These are phyloP conservation scores for Styela clava DNA, from an alignment of 23 tunicate genomes.

Conservation along the genomic window DNA sequence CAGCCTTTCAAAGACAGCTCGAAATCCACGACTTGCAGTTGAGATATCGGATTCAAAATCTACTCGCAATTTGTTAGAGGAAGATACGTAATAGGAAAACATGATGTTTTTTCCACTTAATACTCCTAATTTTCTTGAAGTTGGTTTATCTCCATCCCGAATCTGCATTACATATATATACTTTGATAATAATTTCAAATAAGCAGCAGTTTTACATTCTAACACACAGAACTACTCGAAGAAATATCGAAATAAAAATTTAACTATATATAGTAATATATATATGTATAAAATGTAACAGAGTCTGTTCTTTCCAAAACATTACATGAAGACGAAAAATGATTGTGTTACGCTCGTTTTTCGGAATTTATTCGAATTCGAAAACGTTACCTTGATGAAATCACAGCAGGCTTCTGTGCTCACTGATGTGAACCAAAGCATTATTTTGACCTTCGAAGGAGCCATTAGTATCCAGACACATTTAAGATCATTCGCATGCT, in stretches of 20 bases:
- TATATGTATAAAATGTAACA: no score
- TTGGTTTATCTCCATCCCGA: slow-evolving; percentile 24
- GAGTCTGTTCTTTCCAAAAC: no score
- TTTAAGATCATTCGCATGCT: slow-evolving; percentile 25
- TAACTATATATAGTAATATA: no score
- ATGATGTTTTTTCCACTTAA: background rate
- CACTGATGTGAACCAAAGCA: slow-evolving; percentile 29
- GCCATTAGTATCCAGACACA: slow-evolving; percentile 38
- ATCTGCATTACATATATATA: slow-evolving; percentile 7
- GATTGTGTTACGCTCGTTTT: no score
- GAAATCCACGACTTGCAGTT: slow-evolving; percentile 13
- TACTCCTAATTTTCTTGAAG: slow-evolving; percentile 16
- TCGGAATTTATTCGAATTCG: no score
- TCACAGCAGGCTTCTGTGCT: slow-evolving; percentile 57
- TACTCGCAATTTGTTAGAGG: slow-evolving; percentile 6
- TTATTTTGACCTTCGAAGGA: background rate
- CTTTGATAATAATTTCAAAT: background rate
- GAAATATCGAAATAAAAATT: no score
- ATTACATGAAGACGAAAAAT: no score
- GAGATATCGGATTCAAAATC: slow-evolving; percentile 28
- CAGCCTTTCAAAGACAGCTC: slow-evolving; percentile 26
- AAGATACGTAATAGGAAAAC: slow-evolving; percentile 7
- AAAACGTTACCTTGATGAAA: slow-evolving; percentile 34
- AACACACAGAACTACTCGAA: background rate
- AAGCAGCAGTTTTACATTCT: background rate